A percentile compares a stretch with the other conserved stretches of the same genome.
phyloP scores from a whole-genome alignment of 2,797 vertebrate genomes.

The Dipus sagitta region DNA sequence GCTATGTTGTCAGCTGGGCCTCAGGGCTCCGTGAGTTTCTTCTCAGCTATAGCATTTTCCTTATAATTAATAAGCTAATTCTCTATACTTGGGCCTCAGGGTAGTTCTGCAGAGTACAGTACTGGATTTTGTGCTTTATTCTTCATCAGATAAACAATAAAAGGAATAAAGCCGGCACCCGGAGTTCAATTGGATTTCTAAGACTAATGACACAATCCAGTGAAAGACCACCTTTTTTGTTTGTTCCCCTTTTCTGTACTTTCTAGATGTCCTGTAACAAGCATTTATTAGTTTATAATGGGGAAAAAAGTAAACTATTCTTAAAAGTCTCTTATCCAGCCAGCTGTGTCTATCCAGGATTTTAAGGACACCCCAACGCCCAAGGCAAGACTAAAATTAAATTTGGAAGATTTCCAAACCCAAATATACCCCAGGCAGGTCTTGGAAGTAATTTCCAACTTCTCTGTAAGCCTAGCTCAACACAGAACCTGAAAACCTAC shows the following conservation, averaged over 20 bases:
- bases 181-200: background rate
- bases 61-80: background rate
- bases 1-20: background rate
- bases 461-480: background rate
- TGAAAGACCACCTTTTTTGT: background rate
- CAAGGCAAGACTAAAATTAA: background rate
- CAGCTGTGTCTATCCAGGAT: background rate
- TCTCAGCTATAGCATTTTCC: background rate
- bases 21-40: background rate
- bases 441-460: background rate
- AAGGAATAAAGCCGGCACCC: background rate
- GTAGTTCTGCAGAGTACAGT: background rate
- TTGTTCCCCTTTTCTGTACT: background rate
- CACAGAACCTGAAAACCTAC: background rate
- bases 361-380: background rate
- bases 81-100: background rate
- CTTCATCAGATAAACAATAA: constrained; percentile 31
- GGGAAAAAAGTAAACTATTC: background rate
- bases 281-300: background rate
- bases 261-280: constrained; percentile 35
- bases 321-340: constrained; percentile 20
- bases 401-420: background rate
- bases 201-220: background rate
- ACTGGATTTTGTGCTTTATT: background rate
- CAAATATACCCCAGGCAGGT: background rate